Base-by-base conservation (phyloP, 2,888 invertebrate species). In the Dermolepida albohirtum region DNA sequence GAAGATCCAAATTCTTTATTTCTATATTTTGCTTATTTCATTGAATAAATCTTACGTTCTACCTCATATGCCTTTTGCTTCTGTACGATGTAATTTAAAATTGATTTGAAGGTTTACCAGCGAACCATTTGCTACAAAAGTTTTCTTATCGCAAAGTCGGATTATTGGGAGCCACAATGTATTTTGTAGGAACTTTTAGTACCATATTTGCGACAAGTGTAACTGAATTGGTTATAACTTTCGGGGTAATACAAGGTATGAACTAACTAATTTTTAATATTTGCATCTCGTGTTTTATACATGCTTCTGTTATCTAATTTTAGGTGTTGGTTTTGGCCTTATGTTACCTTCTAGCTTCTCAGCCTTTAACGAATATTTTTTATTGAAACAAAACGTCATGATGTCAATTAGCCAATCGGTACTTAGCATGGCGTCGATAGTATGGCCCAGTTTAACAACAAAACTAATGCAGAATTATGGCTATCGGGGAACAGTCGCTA, bases 321-420 rank as follows among this genome's bases (percentile, higher is more conserved):
- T 84, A 88, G 92, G 92, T 17, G 82, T 89, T n/a, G 92, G 91
- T 2, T 88, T 91, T 63, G 93, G 93, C 0, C 83, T 92, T 0
- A 89, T 92, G 84, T 85, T 92, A 68, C 92, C 92, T 41, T 87
- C 92, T 1, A 86, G 89, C 50, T 91, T 90, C 72, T 90, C 92
- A 1, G 89, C 90, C 6, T 91, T 93, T 75, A 92, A 92, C 75
- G 87, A 89, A 70, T 93, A 92, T 76, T 93, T 93, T 75, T 87
- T 89, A 0, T 87, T 87, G 74, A 89, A 87, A 76, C 85, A 92
- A 5, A 89, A 89, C 0, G 85, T 90, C 62, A 89, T 92, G 85
- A 92, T 92, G 90, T 89, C 91, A 67, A 86, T 89, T 11, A 87
- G 90, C 10, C 92, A 93, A 80, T 87, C 90, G 0, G 82, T 91